These are phyloP conservation scores for Colaptes auratus DNA, from an alignment of 2,113 vertebrate genomes.

Conservation along the genomic window DNA sequence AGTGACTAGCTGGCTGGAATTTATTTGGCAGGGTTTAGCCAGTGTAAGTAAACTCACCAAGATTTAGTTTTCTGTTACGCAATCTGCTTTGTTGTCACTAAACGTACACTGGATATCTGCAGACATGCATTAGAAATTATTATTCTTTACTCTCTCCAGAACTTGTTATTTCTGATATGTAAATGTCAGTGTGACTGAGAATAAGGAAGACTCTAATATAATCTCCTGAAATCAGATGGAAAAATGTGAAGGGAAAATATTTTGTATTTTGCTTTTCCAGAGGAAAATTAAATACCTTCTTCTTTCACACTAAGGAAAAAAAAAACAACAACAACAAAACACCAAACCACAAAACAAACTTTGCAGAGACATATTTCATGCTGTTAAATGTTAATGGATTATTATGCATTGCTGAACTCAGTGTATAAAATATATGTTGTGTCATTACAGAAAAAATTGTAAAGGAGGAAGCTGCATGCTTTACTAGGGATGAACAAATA, in stretches of 20 bases:
- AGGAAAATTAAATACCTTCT: constrained; percentile 33
- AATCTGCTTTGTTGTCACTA: constrained; percentile 76
- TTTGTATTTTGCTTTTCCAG: constrained; percentile 44
- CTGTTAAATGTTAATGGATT: constrained; percentile 23
- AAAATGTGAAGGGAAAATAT: constrained; percentile 67
- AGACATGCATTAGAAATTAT: constrained; percentile 71
- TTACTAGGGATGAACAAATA: neutral
- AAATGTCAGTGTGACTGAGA: constrained; percentile 73
- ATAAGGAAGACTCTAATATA: constrained; percentile 63
- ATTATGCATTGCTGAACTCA: constrained; percentile 34
- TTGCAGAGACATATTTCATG: neutral
- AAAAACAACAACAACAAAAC: neutral
- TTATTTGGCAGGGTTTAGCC: constrained; percentile 71
- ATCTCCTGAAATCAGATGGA: constrained; percentile 63
- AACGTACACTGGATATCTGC: constrained; percentile 76
- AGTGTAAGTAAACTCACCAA: constrained; percentile 72
- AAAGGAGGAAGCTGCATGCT: neutral
- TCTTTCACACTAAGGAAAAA: neutral
- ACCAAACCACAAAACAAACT: neutral
- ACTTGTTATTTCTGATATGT: constrained; percentile 72
- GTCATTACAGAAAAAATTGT: constrained; percentile 14
- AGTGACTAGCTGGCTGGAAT: constrained; percentile 71
- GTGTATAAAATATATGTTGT: constrained; percentile 36
- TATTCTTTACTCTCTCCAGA: constrained; percentile 69
- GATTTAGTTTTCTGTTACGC: constrained; percentile 77